Conservation (phyloP, 1,140 invertebrate species). For the Andrena cerasifolii region DNA sequence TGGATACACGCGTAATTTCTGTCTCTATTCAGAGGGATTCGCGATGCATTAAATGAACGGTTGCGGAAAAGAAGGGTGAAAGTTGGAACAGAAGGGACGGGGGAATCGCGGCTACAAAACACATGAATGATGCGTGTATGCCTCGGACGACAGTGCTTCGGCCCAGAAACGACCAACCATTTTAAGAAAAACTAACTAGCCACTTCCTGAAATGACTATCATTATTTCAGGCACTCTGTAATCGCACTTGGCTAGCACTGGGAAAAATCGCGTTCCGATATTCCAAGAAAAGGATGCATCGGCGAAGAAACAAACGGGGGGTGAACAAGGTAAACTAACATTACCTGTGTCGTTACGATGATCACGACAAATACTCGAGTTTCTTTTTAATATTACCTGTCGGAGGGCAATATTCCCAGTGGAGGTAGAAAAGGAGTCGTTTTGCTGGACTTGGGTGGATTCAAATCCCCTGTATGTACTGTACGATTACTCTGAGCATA, state of each 20-base stretch:
- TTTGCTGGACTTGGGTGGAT: no score
- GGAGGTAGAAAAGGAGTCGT: no score
- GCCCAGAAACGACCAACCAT: neutral
- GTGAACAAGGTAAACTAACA: neutral
- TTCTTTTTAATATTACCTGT: neutral
- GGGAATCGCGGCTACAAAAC: neutral
- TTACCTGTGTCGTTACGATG: neutral
- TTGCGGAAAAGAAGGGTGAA: no score
- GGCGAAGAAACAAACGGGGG: neutral
- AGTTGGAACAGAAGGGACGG: no score
- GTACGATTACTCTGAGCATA: no score
- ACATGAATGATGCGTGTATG: neutral
- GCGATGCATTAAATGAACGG: neutral
- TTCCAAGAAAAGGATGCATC: conserved; percentile 4
- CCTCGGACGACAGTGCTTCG: neutral
- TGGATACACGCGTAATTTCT: neutral
- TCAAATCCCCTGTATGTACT: no score
- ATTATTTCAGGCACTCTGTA: conserved; percentile 21
- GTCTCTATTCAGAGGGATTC: neutral
- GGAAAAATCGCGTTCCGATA: conserved; percentile 7
- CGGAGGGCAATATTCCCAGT: neutral
- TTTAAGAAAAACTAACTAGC: neutral
- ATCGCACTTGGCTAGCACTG: neutral
- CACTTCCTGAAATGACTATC: conserved; percentile 6
- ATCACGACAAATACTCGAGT: neutral